Percentiles rank a stretch among this genome's conserved stretches.
Evolutionary conservation across 2,113 vertebrate genomes (phyloP).

Genomic region (Aix galericulata): DNA sequence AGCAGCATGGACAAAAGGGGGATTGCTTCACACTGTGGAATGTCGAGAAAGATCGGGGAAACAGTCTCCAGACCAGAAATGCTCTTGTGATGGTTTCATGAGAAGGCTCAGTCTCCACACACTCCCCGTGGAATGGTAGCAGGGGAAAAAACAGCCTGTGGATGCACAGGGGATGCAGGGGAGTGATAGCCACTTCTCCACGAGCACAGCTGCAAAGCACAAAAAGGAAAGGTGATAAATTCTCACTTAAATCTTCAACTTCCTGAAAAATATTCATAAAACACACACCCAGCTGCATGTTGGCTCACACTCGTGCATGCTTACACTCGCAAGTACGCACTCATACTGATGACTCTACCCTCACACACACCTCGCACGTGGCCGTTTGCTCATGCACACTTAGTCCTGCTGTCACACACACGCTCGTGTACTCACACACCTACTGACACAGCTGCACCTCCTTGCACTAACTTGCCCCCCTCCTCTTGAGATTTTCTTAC

Average conservation of each 20-base stretch:
- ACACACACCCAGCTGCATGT: neutral
- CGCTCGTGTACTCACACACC: too few relatives aligned
- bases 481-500: neutral
- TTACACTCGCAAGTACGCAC: neutral
- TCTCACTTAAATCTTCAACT: neutral
- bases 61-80: neutral
- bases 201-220: neutral
- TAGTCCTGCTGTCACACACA: neutral
- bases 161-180: neutral
- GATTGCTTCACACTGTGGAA: accelerated
- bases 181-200: neutral
- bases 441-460: neutral
- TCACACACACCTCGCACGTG: neutral
- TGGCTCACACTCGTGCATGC: neutral
- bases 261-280: neutral
- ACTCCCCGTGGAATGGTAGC: neutral
- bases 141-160: neutral
- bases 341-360: neutral
- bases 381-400: neutral
- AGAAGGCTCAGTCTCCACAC: neutral
- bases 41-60: neutral
- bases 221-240: neutral
- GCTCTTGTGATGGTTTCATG: neutral
- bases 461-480: neutral
- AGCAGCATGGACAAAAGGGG: neutral